A percentile compares a stretch with the other conserved stretches of the same genome.
phyloP scores from a whole-genome alignment of 2,888 invertebrate species.

The Caenorhabditis sulstoni region DNA sequence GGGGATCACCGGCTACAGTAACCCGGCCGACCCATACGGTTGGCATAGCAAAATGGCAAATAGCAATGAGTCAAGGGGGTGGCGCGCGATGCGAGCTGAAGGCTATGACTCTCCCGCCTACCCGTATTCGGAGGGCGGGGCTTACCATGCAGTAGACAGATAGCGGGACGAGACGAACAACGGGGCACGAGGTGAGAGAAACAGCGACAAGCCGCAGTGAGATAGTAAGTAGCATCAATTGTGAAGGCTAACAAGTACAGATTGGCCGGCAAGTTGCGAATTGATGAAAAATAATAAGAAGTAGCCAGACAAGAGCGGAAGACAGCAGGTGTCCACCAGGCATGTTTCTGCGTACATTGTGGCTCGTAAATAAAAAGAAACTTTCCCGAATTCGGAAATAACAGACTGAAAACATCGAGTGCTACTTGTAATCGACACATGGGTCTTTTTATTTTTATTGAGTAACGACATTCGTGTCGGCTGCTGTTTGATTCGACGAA shows the following conservation, averaged over 20 bases:
- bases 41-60: conserved; percentile 51
- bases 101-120: conserved; percentile 57
- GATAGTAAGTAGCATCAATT: conserved; percentile 42
- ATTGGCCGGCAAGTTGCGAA: conserved; percentile 1
- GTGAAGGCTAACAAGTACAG: conserved; percentile 17
- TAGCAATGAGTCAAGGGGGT: conserved; percentile 29
- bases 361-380: neutral
- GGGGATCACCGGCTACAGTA: conserved; percentile 29
- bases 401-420: too few species aligned
- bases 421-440: too few species aligned
- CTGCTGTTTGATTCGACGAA: neutral
- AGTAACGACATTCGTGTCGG: too few species aligned
- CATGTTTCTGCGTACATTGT: neutral
- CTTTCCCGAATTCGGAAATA: neutral
- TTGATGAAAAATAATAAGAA: neutral
- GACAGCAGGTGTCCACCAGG: neutral
- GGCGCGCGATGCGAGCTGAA: conserved; percentile 51
- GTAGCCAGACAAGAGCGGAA: neutral
- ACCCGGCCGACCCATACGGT: conserved; percentile 44
- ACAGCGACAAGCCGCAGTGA: conserved; percentile 21
- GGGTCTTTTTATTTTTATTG: too few species aligned
- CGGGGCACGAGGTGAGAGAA: conserved; percentile 36
- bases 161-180: conserved; percentile 33
- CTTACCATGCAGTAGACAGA: conserved; percentile 51
- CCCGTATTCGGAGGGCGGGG: conserved; percentile 50